Conservation (phyloP, 2,888 invertebrate species). For the Kryphioiulus occultus region DNA sequence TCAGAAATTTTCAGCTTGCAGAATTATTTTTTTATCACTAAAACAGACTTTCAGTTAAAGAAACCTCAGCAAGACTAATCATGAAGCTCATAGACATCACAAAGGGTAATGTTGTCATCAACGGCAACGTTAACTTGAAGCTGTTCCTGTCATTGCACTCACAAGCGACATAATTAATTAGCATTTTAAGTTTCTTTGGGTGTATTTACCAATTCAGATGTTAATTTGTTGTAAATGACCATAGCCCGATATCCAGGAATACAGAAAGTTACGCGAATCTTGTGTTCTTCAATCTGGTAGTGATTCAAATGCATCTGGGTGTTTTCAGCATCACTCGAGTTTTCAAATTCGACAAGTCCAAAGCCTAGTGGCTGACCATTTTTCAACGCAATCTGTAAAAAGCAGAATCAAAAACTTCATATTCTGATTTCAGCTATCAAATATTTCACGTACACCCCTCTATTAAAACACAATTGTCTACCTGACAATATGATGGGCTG, state of each 20-base stretch:
- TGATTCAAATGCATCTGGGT: slow-evolving; percentile 62
- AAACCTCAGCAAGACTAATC: slow-evolving; percentile 33
- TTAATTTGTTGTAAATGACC: slow-evolving; percentile 65
- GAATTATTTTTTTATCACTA: not conserved
- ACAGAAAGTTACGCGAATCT: slow-evolving; percentile 65
- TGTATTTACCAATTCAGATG: slow-evolving; percentile 42
- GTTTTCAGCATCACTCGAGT: slow-evolving; percentile 63
- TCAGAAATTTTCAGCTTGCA: not conserved
- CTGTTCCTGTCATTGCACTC: not conserved
- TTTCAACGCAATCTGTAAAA: slow-evolving; percentile 64
- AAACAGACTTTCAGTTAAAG: not conserved
- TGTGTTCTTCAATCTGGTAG: slow-evolving; percentile 61
- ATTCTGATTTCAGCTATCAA: not conserved
- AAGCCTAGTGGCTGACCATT: slow-evolving; percentile 66
- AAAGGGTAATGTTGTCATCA: not conserved
- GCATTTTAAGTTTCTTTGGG: no score
- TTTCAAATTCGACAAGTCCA: slow-evolving; percentile 66
- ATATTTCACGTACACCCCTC: not conserved
- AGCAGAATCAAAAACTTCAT: not conserved
- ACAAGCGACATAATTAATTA: no score
- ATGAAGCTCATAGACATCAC: not conserved
- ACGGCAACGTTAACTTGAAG: not conserved
- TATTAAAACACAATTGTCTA: slow-evolving; percentile 56
- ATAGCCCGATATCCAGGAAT: slow-evolving; percentile 67
- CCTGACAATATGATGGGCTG: slow-evolving; percentile 68